Evolutionary conservation across 2,888 invertebrate genomes (phyloP).

Genomic region (Matsumyia berberina): DNA sequence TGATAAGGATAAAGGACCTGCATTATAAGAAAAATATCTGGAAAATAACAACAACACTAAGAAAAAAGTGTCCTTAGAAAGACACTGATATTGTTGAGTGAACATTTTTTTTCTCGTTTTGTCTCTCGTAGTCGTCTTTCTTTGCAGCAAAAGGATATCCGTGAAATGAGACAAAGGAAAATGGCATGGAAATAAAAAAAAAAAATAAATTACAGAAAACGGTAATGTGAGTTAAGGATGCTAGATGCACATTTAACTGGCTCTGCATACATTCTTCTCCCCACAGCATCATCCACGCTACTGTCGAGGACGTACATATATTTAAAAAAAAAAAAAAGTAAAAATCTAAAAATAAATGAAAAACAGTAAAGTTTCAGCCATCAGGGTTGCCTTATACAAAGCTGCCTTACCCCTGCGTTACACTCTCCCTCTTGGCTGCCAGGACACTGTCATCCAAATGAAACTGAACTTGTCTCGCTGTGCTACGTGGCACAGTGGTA

Average conservation of each 20-base stretch:
- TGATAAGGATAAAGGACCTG: slow-evolving; percentile 72
- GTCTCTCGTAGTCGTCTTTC: slow-evolving; percentile 52
- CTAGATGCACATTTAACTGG: slow-evolving; percentile 73
- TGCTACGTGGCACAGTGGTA: slow-evolving; percentile 44
- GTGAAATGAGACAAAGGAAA: slow-evolving; percentile 69
- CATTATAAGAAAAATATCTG: slow-evolving; percentile 66
- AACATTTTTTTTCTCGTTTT: slow-evolving; percentile 29
- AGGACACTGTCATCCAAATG: slow-evolving; percentile 65
- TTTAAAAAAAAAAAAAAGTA: slow-evolving; percentile 41
- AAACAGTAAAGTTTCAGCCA: slow-evolving; percentile 61
- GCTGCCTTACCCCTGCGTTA: slow-evolving; percentile 46
- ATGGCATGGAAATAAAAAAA: slow-evolving; percentile 35
- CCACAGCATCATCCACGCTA: slow-evolving; percentile 38
- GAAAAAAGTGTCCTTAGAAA: slow-evolving; percentile 55
- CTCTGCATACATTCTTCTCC: slow-evolving; percentile 59
- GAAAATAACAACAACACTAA: slow-evolving; percentile 54
- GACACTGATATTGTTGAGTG: slow-evolving; percentile 67
- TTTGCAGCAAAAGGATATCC: slow-evolving; percentile 70
- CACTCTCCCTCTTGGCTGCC: slow-evolving; percentile 16
- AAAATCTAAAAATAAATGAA: slow-evolving; percentile 58
- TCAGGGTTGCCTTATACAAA: slow-evolving; percentile 44
- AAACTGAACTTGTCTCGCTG: slow-evolving; percentile 63
- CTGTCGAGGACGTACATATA: slow-evolving; percentile 19
- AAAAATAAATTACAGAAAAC: slow-evolving; percentile 58
- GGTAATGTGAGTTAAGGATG: slow-evolving; percentile 74